Base-by-base conservation (phyloP, 2,888 invertebrate genomes). In the Rutpela maculata region DNA sequence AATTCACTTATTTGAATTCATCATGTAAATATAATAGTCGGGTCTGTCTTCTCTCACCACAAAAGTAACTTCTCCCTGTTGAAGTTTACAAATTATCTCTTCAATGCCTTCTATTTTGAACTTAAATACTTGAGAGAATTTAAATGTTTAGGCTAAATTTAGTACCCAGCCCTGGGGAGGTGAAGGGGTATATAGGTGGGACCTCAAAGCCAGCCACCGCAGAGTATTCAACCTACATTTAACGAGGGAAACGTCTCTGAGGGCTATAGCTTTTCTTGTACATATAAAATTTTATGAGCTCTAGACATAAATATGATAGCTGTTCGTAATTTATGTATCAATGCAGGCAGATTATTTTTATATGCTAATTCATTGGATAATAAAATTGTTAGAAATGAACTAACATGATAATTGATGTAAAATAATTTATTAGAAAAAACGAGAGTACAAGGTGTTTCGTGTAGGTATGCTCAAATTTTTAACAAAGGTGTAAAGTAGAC, bases 31-130 rank as follows among this genome's bases (percentile, higher is more conserved):
- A 35, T 35, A 35, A 35, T 35, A 35, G 9, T 9, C 31, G 26
- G 26, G 3, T 35, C 43, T 43, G 43, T 15, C 43, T 43, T 43
- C 15, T 50, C n/a, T n/a, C 7, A 50, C 50, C 50, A 50, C 50
- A 17, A 50, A 50, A 50, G 50, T 50, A 50, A 50, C 7, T 12
- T 50, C n/a, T n/a, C 50, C 50, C 12, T 50, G 50, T 50, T 50
- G 50, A 50, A 50, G n/a, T 50, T 50, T 50, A 50, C 50, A 50
- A 50, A n/a, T 50, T 50, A 50, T 50, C 50, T 50, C 50, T 50
- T 50, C 50, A 50, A n/a, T 50, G n/a, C 50, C 15, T n/a, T 50
- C 15, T n/a, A 50, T 50, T 43, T n/a, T 12, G 6, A 50, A 50
- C 50, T 50, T 50, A 50, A 50, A 50, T 50, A 50, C 50, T 50